Percentiles rank a stretch among this genome's conserved stretches.
Conservation (phyloP, 2,113 vertebrate genomes). For the Camelus bactrianus region DNA sequence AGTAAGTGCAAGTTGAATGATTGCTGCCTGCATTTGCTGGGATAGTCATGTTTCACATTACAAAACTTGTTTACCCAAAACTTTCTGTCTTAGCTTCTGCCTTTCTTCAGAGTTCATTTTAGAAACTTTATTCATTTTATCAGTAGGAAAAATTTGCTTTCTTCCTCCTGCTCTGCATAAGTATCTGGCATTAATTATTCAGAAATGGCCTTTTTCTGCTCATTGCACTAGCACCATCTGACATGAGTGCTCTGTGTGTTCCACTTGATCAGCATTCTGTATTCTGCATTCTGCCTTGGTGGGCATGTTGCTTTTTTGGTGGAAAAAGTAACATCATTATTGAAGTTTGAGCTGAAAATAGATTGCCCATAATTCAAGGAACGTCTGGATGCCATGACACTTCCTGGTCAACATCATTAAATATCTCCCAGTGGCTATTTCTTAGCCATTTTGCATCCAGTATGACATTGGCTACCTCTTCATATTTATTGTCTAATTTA, state of each 20-base stretch:
- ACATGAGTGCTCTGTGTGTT: not conserved
- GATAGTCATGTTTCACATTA: not conserved
- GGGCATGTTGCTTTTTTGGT: not conserved
- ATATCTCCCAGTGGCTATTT: not conserved
- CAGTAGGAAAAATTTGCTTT: not conserved
- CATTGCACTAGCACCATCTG: not conserved
- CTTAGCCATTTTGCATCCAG: not conserved
- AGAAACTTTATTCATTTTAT: not conserved
- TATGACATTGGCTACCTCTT: not conserved
- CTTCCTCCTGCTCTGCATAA: not conserved
- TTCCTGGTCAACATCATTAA: not conserved
- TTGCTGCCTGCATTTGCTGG: not conserved
- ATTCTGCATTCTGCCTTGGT: not conserved
- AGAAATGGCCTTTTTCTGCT: not conserved
- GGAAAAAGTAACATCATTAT: not conserved
- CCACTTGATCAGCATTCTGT: not conserved
- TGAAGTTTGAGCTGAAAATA: not conserved
- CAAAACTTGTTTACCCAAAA: not conserved
- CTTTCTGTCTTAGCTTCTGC: not conserved
- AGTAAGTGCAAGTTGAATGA: not conserved
- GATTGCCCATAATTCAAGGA: not conserved
- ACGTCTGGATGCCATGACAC: not conserved
- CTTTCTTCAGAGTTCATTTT: not conserved
- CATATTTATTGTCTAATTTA: constrained; percentile 25
- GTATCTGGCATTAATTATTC: not conserved